phyloP scores from a whole-genome alignment of 2,888 invertebrate species.

The Dryomyza anilis region DNA sequence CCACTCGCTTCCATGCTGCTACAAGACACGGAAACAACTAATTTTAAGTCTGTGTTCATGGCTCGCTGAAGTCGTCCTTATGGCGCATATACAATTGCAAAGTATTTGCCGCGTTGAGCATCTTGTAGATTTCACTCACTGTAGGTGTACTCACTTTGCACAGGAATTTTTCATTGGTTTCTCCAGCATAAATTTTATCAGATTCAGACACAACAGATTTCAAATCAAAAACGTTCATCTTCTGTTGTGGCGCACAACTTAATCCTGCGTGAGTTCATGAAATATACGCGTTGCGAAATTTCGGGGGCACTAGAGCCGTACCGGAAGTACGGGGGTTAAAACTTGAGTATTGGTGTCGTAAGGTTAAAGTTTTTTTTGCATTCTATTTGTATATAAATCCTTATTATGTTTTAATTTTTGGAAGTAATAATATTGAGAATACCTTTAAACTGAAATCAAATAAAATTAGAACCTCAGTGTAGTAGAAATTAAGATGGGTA shows the following conservation, averaged over 20 bases:
- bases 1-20: constrained; percentile 22
- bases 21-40: constrained; percentile 48
- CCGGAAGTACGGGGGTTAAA: neutral
- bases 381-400: too few species aligned
- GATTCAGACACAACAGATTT: constrained; percentile 19
- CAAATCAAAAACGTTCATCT: constrained; percentile 14
- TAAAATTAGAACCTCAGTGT: too few species aligned
- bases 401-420: too few species aligned
- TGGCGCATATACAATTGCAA: constrained; percentile 4
- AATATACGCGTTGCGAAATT: too few species aligned
- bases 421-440: too few species aligned
- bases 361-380: too few species aligned
- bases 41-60: constrained; percentile 40
- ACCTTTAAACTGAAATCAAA: too few species aligned
- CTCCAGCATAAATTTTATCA: constrained; percentile 18
- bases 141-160: neutral
- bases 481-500: too few species aligned
- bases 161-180: neutral
- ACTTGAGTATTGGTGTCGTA: too few species aligned
- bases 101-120: constrained; percentile 1
- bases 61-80: constrained; percentile 27
- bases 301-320: neutral
- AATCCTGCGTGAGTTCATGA: constrained; percentile 56
- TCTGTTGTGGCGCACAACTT: constrained; percentile 43
- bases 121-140: constrained; percentile 3